These are phyloP conservation scores for Drosophila paramelanica DNA, from an alignment of 2,888 invertebrate genomes.

Conservation along the genomic window DNA sequence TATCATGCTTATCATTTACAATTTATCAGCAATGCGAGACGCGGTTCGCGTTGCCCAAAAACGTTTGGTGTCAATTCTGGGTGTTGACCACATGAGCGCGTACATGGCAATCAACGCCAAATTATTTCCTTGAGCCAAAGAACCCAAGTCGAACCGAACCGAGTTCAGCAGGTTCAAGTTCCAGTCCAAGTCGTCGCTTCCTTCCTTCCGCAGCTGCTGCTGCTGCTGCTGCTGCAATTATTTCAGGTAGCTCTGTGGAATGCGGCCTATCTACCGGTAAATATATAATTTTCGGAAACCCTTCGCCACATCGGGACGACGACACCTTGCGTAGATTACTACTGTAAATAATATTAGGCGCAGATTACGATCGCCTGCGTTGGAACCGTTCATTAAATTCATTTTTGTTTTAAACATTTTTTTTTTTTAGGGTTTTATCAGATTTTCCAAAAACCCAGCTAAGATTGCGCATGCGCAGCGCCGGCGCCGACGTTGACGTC, in stretches of 20 bases:
- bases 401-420: constrained; percentile 26
- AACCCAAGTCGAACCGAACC: constrained; percentile 19
- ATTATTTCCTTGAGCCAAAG: constrained; percentile 58
- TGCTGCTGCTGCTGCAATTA: constrained; percentile 58
- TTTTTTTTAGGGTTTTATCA: constrained; percentile 44
- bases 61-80: constrained; percentile 76
- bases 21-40: constrained; percentile 51
- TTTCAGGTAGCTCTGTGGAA: constrained; percentile 72
- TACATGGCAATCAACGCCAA: constrained; percentile 82
- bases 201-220: constrained; percentile 69
- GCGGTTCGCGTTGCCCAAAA: constrained; percentile 15
- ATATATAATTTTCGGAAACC: constrained; percentile 34
- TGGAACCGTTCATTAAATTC: constrained; percentile 73
- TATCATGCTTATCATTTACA: constrained; percentile 66
- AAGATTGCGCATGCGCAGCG: constrained; percentile 72
- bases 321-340: constrained; percentile 80
- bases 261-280: constrained; percentile 53
- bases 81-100: constrained; percentile 80
- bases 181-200: constrained; percentile 24
- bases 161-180: constrained; percentile 1
- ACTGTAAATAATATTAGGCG: constrained; percentile 81
- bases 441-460: constrained; percentile 53
- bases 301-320: constrained; percentile 34
- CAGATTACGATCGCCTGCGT: constrained; percentile 70
- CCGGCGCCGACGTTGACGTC: constrained; percentile 19